Conservation (phyloP, 2,888 invertebrate genomes). For the Agonopterix heracliana region DNA sequence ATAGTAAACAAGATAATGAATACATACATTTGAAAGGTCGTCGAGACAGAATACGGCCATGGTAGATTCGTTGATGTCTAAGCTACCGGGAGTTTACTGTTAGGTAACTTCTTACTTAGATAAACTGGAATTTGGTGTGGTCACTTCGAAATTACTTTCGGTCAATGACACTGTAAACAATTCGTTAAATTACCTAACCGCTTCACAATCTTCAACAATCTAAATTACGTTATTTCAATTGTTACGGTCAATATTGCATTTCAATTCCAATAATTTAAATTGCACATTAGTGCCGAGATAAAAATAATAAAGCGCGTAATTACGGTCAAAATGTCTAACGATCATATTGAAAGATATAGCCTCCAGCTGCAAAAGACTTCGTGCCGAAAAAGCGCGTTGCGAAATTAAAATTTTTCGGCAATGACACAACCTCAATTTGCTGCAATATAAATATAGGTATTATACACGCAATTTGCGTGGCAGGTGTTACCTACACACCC, state of each 20-base stretch:
- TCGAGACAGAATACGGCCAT: too few species aligned
- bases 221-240: slow-evolving; percentile 4
- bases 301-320: background rate
- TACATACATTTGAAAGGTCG: too few species aligned
- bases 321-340: background rate
- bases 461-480: slow-evolving; percentile 36
- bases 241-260: background rate
- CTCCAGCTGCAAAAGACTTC: slow-evolving; percentile 18
- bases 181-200: slow-evolving; percentile 2
- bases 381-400: slow-evolving; percentile 46
- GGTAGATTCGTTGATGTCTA: slow-evolving; percentile 52
- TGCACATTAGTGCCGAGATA: background rate
- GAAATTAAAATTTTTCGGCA: slow-evolving; percentile 41
- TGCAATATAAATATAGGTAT: slow-evolving; percentile 27
- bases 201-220: slow-evolving; percentile 1
- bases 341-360: background rate
- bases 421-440: slow-evolving; percentile 44
- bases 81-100: slow-evolving; percentile 33
- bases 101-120: slow-evolving; percentile 35
- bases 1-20: too few species aligned
- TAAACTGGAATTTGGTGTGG: slow-evolving; percentile 33
- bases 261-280: background rate
- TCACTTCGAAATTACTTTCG: slow-evolving; percentile 28
- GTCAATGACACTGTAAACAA: slow-evolving; percentile 22
- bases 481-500: slow-evolving; percentile 37